Percentiles rank a stretch among this genome's conserved stretches.
phyloP scores from a whole-genome alignment of 2,888 invertebrate genomes.

The Eueremaeus valkanovi region DNA sequence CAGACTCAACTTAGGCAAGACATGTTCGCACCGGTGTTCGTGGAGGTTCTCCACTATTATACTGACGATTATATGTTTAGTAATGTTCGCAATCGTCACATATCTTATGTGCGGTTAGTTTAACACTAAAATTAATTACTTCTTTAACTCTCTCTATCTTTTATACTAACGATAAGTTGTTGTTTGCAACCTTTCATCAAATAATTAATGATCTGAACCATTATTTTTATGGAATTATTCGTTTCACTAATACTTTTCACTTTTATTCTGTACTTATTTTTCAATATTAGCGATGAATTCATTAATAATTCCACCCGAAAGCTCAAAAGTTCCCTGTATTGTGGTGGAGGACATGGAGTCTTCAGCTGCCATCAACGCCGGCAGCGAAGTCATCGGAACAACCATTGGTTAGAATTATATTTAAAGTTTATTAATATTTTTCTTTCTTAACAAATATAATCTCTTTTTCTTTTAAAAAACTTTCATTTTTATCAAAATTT shows the following conservation, averaged over 20 bases:
- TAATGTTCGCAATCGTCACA: constrained; percentile 64
- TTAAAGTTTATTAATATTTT: background rate
- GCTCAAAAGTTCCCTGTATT: constrained; percentile 47
- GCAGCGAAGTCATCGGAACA: constrained; percentile 10
- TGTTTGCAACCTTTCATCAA: too few relatives aligned
- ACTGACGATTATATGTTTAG: constrained; percentile 75
- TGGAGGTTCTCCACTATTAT: constrained; percentile 89
- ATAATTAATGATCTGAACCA: background rate
- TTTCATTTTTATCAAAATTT: background rate
- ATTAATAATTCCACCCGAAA: constrained; percentile 46
- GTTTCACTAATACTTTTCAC: background rate
- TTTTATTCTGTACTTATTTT: too few relatives aligned
- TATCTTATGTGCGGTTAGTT: constrained; percentile 33
- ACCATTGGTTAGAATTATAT: constrained; percentile 8
- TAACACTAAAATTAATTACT: constrained; percentile 5
- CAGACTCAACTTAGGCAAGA: constrained; percentile 33
- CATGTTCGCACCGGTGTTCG: constrained; percentile 60
- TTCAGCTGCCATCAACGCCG: constrained; percentile 16
- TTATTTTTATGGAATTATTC: background rate
- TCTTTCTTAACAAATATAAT: background rate
- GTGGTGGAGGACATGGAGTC: constrained; percentile 38
- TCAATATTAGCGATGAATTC: constrained; percentile 47
- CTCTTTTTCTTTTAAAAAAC: background rate
- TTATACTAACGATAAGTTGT: too few relatives aligned
- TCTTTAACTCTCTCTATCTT: too few relatives aligned